Percentiles rank a stretch among this genome's conserved stretches.
Conservation (phyloP, 1,140 invertebrate species). For the Wiebesia pumilae region DNA sequence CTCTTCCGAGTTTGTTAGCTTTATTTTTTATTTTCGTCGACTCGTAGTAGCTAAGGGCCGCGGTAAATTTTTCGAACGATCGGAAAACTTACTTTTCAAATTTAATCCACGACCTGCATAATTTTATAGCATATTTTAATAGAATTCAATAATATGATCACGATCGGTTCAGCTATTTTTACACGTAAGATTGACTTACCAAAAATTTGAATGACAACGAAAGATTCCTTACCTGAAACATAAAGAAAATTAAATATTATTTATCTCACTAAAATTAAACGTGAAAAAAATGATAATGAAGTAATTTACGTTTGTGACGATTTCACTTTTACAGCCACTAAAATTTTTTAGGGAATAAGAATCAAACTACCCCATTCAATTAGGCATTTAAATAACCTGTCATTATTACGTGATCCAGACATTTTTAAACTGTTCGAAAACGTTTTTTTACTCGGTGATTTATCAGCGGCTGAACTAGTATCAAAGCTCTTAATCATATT, state of each 20-base stretch:
- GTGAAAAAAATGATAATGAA: no score
- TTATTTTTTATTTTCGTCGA: neutral
- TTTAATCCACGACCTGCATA: neutral
- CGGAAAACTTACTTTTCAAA: neutral
- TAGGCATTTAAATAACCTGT: no score
- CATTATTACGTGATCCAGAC: no score
- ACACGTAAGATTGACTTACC: no score
- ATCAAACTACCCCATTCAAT: no score
- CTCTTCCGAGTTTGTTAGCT: neutral
- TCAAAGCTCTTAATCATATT: neutral
- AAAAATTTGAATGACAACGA: no score
- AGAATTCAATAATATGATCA: no score
- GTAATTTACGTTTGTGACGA: no score
- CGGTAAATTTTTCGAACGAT: neutral
- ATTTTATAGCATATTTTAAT: neutral
- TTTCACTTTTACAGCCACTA: no score
- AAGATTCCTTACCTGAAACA: constrained; percentile 25
- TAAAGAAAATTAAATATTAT: constrained; percentile 12
- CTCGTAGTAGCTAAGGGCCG: neutral
- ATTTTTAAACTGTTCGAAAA: neutral
- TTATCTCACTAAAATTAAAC: neutral
- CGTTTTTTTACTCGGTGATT: neutral
- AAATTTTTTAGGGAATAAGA: no score
- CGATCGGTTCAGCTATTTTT: no score
- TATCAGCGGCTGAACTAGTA: neutral